Conservation (phyloP, 1,140 invertebrate genomes). For the Drosophila ananassae region DNA sequence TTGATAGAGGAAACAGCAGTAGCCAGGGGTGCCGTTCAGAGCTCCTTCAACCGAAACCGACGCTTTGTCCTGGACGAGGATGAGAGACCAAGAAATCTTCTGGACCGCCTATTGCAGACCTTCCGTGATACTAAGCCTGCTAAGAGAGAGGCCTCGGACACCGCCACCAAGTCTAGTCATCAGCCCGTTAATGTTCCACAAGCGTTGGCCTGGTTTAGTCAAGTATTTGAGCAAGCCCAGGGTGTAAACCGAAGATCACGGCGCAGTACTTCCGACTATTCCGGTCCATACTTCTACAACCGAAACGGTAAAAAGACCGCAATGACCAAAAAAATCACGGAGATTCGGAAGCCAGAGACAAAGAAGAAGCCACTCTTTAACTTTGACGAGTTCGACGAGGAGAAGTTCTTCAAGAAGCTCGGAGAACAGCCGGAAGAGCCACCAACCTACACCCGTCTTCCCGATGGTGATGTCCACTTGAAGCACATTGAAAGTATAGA, state of each 20-base stretch:
- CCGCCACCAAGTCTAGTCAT: constrained; percentile 3
- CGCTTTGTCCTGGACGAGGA: constrained; percentile 67
- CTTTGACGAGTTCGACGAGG: constrained; percentile 73
- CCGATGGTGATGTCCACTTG: constrained; percentile 76
- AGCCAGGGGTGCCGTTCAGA: constrained; percentile 43
- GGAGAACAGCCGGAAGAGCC: constrained; percentile 63
- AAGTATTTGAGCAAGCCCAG: constrained; percentile 54
- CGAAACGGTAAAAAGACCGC: constrained; percentile 59
- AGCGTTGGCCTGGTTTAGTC: constrained; percentile 55
- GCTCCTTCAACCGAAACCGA: constrained; percentile 51
- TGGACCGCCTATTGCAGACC: constrained; percentile 45
- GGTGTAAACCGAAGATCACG: constrained; percentile 45
- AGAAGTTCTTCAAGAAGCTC: constrained; percentile 78
- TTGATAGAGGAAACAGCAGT: constrained; percentile 76
- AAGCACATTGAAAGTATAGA: constrained; percentile 65
- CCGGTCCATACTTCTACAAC: constrained; percentile 68
- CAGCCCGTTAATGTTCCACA: constrained; percentile 32
- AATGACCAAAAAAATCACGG: constrained; percentile 76
- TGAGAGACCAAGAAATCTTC: constrained; percentile 26
- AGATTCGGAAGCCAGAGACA: constrained; percentile 73
- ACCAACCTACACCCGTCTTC: constrained; percentile 58
- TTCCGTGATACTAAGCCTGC: constrained; percentile 20
- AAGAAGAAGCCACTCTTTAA: constrained; percentile 66
- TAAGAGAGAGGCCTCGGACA: constrained; percentile 40
- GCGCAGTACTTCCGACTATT: constrained; percentile 48